Evolutionary conservation across 1,140 invertebrate species (phyloP).

Genomic region (Cyclina sinensis): DNA sequence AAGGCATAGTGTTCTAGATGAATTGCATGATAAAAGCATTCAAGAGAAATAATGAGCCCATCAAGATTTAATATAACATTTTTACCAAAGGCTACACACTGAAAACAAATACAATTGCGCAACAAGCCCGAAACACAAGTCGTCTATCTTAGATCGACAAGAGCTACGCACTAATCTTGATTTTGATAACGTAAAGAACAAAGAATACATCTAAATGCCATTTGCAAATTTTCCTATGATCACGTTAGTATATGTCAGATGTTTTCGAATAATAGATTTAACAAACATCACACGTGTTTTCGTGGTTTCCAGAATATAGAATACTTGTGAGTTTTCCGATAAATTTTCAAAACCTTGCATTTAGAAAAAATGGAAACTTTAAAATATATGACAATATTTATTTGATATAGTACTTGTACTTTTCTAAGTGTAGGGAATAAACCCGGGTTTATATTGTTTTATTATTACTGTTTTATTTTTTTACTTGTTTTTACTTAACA

Average conservation of each 20-base stretch:
- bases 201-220: slow-evolving; percentile 40
- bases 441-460: too few relatives aligned
- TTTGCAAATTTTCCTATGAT: not conserved
- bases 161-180: slow-evolving; percentile 23
- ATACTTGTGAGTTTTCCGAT: too few relatives aligned
- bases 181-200: slow-evolving; percentile 46
- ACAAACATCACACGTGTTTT: slow-evolving; percentile 2
- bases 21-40: not conserved
- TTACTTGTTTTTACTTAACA: too few relatives aligned
- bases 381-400: too few relatives aligned
- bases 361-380: too few relatives aligned
- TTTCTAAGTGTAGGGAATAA: too few relatives aligned
- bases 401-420: too few relatives aligned
- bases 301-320: not conserved
- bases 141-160: slow-evolving; percentile 37
- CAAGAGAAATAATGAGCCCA: slow-evolving; percentile 26
- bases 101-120: slow-evolving; percentile 46
- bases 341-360: too few relatives aligned
- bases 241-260: not conserved
- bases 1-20: slow-evolving; percentile 31
- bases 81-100: slow-evolving; percentile 34
- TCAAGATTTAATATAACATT: slow-evolving; percentile 35
- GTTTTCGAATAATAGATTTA: slow-evolving; percentile 30
- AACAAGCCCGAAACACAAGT: slow-evolving; percentile 18
- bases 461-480: too few relatives aligned